Conservation (phyloP, 2,113 vertebrate species). For the Lota lota region DNA sequence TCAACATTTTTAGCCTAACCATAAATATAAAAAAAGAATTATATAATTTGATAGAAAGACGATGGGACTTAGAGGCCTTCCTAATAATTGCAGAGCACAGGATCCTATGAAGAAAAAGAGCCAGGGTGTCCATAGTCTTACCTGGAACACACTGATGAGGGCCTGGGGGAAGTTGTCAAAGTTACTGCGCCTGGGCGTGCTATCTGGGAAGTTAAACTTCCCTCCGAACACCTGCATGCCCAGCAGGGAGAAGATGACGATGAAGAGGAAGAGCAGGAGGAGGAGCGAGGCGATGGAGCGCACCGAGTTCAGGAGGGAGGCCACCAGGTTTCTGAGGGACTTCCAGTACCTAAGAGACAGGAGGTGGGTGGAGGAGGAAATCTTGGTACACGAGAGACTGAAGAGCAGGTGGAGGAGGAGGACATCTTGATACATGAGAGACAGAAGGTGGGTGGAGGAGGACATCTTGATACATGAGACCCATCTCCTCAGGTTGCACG, state of each 20-base stretch:
- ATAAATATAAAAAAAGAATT: neutral
- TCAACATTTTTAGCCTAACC: no score
- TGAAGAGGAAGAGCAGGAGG: slow-evolving; percentile 95
- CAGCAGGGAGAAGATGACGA: slow-evolving; percentile 90
- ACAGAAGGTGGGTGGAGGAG: neutral
- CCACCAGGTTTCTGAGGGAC: slow-evolving; percentile 91
- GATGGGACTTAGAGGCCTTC: no score
- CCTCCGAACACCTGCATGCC: slow-evolving; percentile 99
- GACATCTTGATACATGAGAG: neutral
- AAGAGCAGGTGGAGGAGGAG: neutral
- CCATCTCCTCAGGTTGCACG: no score
- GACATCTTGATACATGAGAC: neutral
- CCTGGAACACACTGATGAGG: slow-evolving; percentile 98
- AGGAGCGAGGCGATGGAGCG: slow-evolving; percentile 95
- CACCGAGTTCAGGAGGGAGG: slow-evolving; percentile 92
- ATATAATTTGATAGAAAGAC: neutral
- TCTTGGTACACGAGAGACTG: neutral
- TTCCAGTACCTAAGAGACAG: slow-evolving; percentile 84
- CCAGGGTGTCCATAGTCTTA: slow-evolving; percentile 34
- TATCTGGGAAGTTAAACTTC: slow-evolving; percentile 88
- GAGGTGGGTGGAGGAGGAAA: neutral
- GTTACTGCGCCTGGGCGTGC: slow-evolving; percentile 83
- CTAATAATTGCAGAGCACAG: no score
- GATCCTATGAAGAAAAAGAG: no score
- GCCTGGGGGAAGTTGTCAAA: slow-evolving; percentile 97